Evolutionary conservation across 1,140 invertebrate genomes (phyloP), one percentile per base, ranked within the genome.

Genomic region (Drosophila obscura): DNA sequence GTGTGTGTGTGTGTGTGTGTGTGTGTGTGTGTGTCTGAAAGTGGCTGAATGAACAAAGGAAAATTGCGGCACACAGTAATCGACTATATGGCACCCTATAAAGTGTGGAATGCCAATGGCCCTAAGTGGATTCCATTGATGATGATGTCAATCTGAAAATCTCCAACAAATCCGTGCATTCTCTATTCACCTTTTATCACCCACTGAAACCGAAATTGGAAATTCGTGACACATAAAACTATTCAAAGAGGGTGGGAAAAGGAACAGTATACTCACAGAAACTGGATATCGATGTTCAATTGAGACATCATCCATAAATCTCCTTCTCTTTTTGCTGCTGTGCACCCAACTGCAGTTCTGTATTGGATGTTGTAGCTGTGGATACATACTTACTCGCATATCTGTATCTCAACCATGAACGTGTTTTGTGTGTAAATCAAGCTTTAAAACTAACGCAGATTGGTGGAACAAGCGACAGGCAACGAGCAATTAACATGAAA

Each of bases 361-460:
- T 65, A 43, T 28, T 41, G 48, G 44, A 7, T 15, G 28, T 28
- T 13, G 28, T 50, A 56, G 16, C 28, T 35, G 43, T 45, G 56
- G 41, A 43, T 45, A 19, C 19, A 19, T 1, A 19, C 19, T 19
- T 19, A 19, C 19, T 19, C 2, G 19, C 19, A 51, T 48, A 61
- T 50, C 60, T 57, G 41, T 48, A 61, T 28, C 46, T 51, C 11
- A 41, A 73, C 52, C 50, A 45, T 51, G 13, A 56, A 48, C 15
- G 26, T 49, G 77, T 84, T 67, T 77, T 78, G 83, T 87, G 74
- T 79, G 83, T 87, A 88, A 87, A 87, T 87, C 82, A 88, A 78
- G 78, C 82, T 87, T 87, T 88, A 87, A 87, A 87, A 88, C 88
- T 88, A 87, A 87, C 79, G 83, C 82, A 87, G 82, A 87, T 87